Percentiles rank a stretch among this genome's conserved stretches.
These are phyloP conservation scores for Centropus unirufus DNA, from an alignment of 2,113 vertebrate genomes.

Conservation along the genomic window DNA sequence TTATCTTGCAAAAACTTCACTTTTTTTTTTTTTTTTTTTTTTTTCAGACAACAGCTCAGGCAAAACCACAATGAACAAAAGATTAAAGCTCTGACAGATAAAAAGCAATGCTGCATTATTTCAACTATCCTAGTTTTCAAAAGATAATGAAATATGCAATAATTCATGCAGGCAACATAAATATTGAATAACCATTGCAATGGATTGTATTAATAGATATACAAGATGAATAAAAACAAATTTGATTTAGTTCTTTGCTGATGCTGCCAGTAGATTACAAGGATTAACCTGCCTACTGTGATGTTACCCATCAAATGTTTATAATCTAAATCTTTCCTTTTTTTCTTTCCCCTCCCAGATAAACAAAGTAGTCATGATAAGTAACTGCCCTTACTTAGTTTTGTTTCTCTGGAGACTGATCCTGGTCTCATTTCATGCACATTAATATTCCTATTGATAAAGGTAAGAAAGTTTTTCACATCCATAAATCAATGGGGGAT, in stretches of 20 bases:
- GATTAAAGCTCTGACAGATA: conserved; percentile 51
- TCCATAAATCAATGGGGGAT: not conserved
- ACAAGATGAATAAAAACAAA: conserved; percentile 7
- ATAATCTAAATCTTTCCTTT: not conserved
- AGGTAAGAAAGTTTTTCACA: not conserved
- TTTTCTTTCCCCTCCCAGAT: not conserved
- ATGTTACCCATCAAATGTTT: conserved; percentile 1
- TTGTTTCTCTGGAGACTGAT: not conserved
- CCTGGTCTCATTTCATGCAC: not conserved
- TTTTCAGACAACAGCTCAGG: not conserved
- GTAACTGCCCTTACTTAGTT: not conserved
- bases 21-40: not conserved
- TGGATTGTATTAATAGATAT: conserved; percentile 51
- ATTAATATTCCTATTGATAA: not conserved
- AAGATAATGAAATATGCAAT: conserved; percentile 45
- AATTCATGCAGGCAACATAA: conserved; percentile 33
- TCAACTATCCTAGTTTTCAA: conserved; percentile 41
- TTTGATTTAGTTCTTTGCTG: conserved; percentile 46
- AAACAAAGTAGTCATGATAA: not conserved
- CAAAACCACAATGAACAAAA: conserved; percentile 12
- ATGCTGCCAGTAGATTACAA: conserved; percentile 33
- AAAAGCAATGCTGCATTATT: conserved; percentile 37
- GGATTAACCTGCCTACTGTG: conserved; percentile 7
- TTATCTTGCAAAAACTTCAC: not conserved
- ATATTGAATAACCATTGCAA: conserved; percentile 56